Percentiles rank a stretch among this genome's conserved stretches.
Conservation (phyloP, 2,113 vertebrate genomes). For the Nerophis ophidion region DNA sequence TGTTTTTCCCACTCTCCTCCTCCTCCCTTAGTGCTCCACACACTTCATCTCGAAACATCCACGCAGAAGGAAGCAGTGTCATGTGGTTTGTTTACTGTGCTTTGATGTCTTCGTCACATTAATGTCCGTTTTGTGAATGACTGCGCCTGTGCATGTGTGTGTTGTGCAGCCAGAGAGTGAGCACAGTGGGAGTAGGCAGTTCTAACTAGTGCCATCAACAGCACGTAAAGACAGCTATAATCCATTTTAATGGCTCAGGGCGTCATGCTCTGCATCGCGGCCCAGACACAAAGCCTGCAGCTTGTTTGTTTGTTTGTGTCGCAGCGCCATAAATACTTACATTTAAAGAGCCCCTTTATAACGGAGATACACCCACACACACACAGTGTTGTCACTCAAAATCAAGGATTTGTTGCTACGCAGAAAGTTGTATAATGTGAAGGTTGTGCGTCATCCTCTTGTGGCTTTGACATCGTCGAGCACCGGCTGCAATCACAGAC, state of each 20-base stretch:
- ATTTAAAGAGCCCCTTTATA: not conserved
- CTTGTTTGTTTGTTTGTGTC: not conserved
- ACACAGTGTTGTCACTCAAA: not conserved
- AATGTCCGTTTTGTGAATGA: no score
- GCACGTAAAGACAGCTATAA: conserved; percentile 7
- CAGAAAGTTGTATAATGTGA: not conserved
- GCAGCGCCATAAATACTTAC: not conserved
- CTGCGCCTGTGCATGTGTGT: no score
- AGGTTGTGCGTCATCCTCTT: not conserved
- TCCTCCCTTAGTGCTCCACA: not conserved
- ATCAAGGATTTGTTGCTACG: not conserved
- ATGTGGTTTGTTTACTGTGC: not conserved
- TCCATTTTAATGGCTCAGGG: conserved; percentile 31
- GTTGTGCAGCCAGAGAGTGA: no score
- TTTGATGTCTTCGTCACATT: no score
- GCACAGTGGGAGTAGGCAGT: not conserved
- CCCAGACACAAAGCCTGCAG: not conserved
- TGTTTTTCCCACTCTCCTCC: conserved; percentile 6
- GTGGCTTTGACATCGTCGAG: not conserved
- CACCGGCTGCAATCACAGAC: not conserved
- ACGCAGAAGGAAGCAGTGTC: not conserved
- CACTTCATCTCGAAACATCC: not conserved
- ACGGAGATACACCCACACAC: not conserved
- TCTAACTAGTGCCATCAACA: not conserved
- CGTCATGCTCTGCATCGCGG: conserved; percentile 1